Evolutionary conservation across 2,113 vertebrate species (phyloP).

Genomic region (Lepisosteus oculatus): DNA sequence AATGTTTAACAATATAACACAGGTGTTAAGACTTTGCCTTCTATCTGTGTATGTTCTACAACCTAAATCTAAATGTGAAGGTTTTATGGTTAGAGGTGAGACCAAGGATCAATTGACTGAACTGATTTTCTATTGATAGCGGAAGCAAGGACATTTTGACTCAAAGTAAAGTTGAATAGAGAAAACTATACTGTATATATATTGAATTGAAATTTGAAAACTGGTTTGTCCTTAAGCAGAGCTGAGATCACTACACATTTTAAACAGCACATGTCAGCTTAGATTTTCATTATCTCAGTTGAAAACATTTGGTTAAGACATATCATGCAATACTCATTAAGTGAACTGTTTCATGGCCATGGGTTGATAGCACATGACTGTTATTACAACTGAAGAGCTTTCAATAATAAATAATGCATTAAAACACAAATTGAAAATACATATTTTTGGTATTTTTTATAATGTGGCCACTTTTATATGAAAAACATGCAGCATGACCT

Average conservation of each 20-base stretch:
- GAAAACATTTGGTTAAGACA: conserved; percentile 47
- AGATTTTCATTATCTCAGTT: conserved; percentile 32
- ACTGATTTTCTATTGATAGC: too few relatives aligned
- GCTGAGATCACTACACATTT: conserved; percentile 41
- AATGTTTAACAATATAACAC: too few relatives aligned
- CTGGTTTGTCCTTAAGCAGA: conserved; percentile 28
- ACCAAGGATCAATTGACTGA: too few relatives aligned
- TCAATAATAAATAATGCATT: conserved; percentile 46
- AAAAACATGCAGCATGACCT: conserved; percentile 15
- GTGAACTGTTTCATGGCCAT: conserved; percentile 38
- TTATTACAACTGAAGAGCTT: conserved; percentile 44
- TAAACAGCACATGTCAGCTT: conserved; percentile 43
- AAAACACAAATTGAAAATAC: conserved; percentile 50
- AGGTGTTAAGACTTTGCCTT: too few relatives aligned
- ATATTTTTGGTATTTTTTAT: conserved; percentile 16
- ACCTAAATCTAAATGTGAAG: too few relatives aligned
- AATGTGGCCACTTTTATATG: neutral
- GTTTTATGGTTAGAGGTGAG: too few relatives aligned
- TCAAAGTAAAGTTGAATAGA: too few relatives aligned
- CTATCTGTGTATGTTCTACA: too few relatives aligned
- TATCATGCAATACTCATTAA: conserved; percentile 47
- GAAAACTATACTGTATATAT: too few relatives aligned
- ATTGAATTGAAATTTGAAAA: too few relatives aligned
- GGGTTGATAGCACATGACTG: conserved; percentile 51
- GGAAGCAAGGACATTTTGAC: too few relatives aligned